phyloP scores from a whole-genome alignment of 23 tunicate species.

The Phallusia fumigata region DNA sequence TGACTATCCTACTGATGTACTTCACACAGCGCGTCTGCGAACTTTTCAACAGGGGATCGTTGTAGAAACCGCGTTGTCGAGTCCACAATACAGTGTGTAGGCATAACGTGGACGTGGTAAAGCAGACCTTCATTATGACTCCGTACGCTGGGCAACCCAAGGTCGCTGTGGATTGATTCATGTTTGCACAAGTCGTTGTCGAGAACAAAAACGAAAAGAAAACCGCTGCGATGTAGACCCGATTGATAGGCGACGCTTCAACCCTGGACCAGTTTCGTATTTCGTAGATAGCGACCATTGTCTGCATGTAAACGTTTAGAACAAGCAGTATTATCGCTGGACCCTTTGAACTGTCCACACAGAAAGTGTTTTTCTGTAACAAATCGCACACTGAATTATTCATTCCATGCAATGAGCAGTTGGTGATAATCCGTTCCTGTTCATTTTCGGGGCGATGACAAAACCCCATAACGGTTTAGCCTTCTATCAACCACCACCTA shows the following conservation, averaged over 20 bases:
- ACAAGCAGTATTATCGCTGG: neutral
- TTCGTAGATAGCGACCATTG: neutral
- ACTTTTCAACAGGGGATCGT: neutral
- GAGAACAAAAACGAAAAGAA: neutral
- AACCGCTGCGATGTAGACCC: neutral
- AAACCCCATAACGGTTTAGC: neutral
- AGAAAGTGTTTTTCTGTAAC: neutral
- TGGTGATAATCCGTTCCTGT: neutral
- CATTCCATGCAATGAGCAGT: neutral
- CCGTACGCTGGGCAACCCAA: neutral
- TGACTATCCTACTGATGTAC: neutral
- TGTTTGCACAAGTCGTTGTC: neutral
- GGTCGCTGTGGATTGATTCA: neutral
- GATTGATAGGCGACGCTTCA: slow-evolving; percentile 1
- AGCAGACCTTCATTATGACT: neutral
- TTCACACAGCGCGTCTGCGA: neutral
- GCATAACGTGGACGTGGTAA: neutral
- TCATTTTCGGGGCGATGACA: neutral
- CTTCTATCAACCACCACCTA: too few species aligned
- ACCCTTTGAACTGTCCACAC: neutral
- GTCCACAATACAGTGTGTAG: neutral
- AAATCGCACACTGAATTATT: neutral
- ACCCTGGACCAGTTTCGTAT: neutral
- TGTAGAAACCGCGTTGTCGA: slow-evolving; percentile 9
- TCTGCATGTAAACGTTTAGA: neutral